These are phyloP conservation scores for Aphidius gifuensis DNA, from an alignment of 1,140 invertebrate genomes.

Conservation along the genomic window DNA sequence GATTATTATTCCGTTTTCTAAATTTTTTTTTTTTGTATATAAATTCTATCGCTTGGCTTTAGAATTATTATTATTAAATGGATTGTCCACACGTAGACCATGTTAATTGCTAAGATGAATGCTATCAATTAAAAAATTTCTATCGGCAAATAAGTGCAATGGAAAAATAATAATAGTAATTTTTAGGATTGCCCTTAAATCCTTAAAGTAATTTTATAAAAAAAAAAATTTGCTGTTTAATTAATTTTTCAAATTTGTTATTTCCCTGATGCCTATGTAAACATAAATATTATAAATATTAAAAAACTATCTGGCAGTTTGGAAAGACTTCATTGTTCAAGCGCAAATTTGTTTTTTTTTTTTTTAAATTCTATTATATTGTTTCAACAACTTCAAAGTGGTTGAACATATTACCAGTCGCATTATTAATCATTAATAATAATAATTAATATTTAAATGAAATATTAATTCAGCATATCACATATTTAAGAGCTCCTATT, in stretches of 20 bases:
- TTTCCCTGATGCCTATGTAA: background rate
- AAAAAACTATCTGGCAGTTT: slow-evolving; percentile 26
- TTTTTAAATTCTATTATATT: too few relatives aligned
- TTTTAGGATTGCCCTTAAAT: background rate
- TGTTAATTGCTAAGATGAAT: background rate
- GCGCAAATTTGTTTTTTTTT: background rate
- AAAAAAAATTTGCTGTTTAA: background rate
- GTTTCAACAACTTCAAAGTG: too few relatives aligned
- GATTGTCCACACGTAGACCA: slow-evolving; percentile 10
- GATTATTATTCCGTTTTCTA: slow-evolving; percentile 20
- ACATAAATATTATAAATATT: background rate
- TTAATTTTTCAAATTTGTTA: background rate
- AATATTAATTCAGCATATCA: slow-evolving; percentile 19
- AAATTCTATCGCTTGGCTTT: background rate
- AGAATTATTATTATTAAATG: background rate
- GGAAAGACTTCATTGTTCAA: slow-evolving; percentile 28
- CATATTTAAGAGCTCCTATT: slow-evolving; percentile 22
- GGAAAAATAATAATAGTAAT: background rate
- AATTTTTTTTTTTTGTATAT: slow-evolving; percentile 5
- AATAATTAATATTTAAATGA: slow-evolving; percentile 12
- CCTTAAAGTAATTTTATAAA: background rate
- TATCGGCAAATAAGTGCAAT: background rate
- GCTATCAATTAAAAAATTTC: slow-evolving; percentile 1
- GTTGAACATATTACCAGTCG: background rate
- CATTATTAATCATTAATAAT: slow-evolving; percentile 2